Conservation (phyloP, 2,797 vertebrate species). For the Poecilia velifera region DNA sequence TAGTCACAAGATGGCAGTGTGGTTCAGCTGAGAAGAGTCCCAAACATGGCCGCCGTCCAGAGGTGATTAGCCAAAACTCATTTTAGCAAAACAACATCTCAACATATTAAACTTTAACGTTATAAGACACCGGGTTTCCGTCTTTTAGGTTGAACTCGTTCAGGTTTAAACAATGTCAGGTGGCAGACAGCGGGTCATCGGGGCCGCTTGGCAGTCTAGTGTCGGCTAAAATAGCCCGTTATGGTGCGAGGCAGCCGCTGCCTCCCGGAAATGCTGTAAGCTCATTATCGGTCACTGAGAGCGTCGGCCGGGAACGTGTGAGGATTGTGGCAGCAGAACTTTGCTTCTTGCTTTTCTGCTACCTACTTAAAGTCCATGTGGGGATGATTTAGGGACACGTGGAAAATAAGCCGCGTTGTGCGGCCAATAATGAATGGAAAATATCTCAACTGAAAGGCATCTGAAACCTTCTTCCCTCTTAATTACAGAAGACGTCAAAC, state of each 20-base stretch:
- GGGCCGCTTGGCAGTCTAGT: constrained; percentile 30
- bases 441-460: not conserved
- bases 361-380: not conserved
- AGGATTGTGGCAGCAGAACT: constrained; percentile 35
- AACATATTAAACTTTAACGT: not conserved
- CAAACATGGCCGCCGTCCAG: constrained; percentile 64
- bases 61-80: constrained; percentile 6
- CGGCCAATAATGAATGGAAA: not conserved
- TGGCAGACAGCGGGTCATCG: constrained; percentile 60
- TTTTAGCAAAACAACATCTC: not conserved
- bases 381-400: not conserved
- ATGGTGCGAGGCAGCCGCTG: constrained; percentile 41
- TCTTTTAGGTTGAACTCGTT: constrained; percentile 4
- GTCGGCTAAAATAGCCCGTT: constrained; percentile 57
- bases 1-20: constrained; percentile 56
- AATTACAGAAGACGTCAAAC: not conserved
- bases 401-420: not conserved
- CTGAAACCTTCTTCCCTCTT: not conserved
- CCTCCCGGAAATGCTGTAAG: constrained; percentile 55
- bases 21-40: constrained; percentile 29
- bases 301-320: constrained; percentile 36
- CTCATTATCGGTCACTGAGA: constrained; percentile 68
- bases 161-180: constrained; percentile 47
- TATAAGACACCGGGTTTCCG: not conserved
- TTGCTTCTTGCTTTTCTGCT: constrained; percentile 28